A percentile compares a stretch with the other conserved stretches of the same genome.
These are phyloP conservation scores for Drosophila atroscutellata DNA, from an alignment of 2,888 invertebrate species.

Conservation along the genomic window DNA sequence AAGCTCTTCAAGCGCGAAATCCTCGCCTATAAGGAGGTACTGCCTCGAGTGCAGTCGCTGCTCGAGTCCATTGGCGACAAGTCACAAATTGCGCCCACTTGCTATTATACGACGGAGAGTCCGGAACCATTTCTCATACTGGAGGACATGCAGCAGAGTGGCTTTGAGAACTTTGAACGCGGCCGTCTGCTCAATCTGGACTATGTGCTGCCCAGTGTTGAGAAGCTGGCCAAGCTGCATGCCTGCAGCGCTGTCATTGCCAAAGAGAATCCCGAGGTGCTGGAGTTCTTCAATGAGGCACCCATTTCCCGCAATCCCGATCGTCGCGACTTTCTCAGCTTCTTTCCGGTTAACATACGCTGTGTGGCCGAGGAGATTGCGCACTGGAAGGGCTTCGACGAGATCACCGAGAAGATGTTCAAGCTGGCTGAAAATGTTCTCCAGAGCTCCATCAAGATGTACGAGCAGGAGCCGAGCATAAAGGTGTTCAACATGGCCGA, in stretches of 20 bases:
- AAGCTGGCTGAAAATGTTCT: constrained; percentile 82
- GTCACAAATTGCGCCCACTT: constrained; percentile 83
- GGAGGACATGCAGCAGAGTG: constrained; percentile 86
- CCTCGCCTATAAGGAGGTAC: constrained; percentile 81
- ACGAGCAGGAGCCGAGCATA: constrained; percentile 75
- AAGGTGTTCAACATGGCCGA: constrained; percentile 83
- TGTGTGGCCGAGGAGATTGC: constrained; percentile 82
- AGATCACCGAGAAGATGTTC: constrained; percentile 83
- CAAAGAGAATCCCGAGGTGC: constrained; percentile 72
- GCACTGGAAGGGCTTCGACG: constrained; percentile 83
- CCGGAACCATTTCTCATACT: constrained; percentile 85
- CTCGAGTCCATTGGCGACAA: constrained; percentile 81
- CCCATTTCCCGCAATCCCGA: constrained; percentile 84
- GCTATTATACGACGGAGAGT: constrained; percentile 83
- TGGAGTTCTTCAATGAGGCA: constrained; percentile 82
- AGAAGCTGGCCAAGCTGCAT: constrained; percentile 87
- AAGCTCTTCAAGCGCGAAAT: constrained; percentile 84
- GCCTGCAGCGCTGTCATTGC: constrained; percentile 85
- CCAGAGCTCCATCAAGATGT: constrained; percentile 79
- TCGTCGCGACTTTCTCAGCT: constrained; percentile 82
- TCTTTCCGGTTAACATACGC: constrained; percentile 83
- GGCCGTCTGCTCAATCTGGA: constrained; percentile 86
- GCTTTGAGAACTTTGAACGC: constrained; percentile 87
- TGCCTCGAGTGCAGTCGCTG: constrained; percentile 80
- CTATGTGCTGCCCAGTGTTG: constrained; percentile 86